Evolutionary conservation across 2,113 vertebrate genomes (phyloP).

Genomic region (Regulus satrapa): DNA sequence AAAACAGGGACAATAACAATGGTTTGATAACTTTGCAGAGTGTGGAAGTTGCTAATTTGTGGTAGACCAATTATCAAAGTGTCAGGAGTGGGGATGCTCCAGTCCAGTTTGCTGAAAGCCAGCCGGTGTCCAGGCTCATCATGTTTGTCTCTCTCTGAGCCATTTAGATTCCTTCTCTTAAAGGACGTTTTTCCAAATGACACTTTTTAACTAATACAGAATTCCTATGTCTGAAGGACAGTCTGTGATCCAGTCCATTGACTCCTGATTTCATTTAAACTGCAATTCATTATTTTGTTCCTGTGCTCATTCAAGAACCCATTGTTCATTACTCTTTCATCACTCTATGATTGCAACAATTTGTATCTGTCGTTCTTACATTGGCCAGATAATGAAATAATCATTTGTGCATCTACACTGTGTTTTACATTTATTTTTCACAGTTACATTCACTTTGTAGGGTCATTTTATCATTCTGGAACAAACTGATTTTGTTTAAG

Average conservation of each 20-base stretch:
- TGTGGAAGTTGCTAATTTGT: not conserved
- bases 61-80: not conserved
- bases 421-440: conserved; percentile 74
- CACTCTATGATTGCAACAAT: conserved; percentile 75
- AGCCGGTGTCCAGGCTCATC: not conserved
- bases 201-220: conserved; percentile 53
- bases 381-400: conserved; percentile 80
- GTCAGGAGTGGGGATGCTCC: not conserved
- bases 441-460: conserved; percentile 64
- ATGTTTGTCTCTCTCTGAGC: not conserved
- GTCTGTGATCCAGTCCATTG: conserved; percentile 71
- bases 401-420: conserved; percentile 73
- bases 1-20: not conserved
- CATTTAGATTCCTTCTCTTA: conserved; percentile 35
- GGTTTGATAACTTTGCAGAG: not conserved
- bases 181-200: conserved; percentile 40
- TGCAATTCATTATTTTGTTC: conserved; percentile 79
- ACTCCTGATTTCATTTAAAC: conserved; percentile 75
- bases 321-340: conserved; percentile 80
- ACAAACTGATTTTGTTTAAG: conserved; percentile 62
- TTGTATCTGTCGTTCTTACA: conserved; percentile 78
- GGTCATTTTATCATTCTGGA: conserved; percentile 71
- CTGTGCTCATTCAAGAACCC: conserved; percentile 71
- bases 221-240: conserved; percentile 69
- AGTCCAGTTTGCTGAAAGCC: not conserved